Evolutionary conservation across 2,113 vertebrate species (phyloP), one percentile per base, ranked within the genome.

Genomic region (Chaenocephalus aceratus): DNA sequence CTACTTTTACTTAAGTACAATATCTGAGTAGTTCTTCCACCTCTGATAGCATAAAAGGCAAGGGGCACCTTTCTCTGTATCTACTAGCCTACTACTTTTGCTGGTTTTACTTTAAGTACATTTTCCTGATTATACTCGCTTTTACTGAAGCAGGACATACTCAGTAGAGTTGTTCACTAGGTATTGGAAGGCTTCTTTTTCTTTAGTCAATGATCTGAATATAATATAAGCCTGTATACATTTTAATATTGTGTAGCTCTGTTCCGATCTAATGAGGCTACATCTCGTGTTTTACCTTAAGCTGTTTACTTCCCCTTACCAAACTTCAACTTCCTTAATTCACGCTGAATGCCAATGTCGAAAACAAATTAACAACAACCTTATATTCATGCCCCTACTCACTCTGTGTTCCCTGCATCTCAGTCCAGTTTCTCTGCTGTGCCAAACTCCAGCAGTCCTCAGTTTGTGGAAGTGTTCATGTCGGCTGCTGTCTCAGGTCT

Each of bases 321-420:
- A 75, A 72, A 78, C 44, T 34, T 45, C 8, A 53, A 79, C 84
- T 89, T 86, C 83, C 86, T 69, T 18, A 10, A 34, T 36, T 54
- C 21, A 36, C 3, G 3, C 12, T 4, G 0, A 36, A 16, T 16
- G 30, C 54, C 44, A 18, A 0, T 1, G 30, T 0, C 9, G 8
- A 46, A 1, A 59, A 5, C 36, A 59, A 9, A 63, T 10, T 21
- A 21, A 21, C 21, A 21, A 26, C 64, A 49, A 30, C 0, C 2
- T 46, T 52, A 16, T 1, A 44, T 16, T 18, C 2, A 11, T 9
- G 54, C 36, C 51, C 15, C 58, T 18, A 86, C 90, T 89, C 83
- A 90, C 91, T 59, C 9, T 8, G 7, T 5, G 34, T 46, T 54
- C 41, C 44, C 58, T 10, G 21, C 61, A 49, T 83, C 65, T 64